phyloP scores from a whole-genome alignment of 1,140 invertebrate genomes.

The Aphaenogaster ashmeadi region DNA sequence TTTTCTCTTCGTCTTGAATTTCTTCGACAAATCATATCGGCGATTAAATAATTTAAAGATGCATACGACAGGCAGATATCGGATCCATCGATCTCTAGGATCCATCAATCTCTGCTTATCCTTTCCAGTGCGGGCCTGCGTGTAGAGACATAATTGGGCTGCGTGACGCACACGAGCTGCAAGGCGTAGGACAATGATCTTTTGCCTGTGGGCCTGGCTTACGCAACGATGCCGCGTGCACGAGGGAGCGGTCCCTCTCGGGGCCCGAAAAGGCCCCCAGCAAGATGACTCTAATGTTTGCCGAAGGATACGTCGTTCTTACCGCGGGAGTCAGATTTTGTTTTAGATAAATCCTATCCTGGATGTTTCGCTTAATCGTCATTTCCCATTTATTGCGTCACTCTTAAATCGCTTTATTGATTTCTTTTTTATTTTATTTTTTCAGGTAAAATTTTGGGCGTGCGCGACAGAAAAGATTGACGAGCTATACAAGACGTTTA shows the following conservation, averaged over 20 bases:
- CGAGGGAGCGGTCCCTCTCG: slow-evolving; percentile 74
- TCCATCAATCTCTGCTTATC: slow-evolving; percentile 48
- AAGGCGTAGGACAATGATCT: slow-evolving; percentile 79
- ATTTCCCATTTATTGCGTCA: background rate
- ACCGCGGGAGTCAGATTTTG: slow-evolving; percentile 63
- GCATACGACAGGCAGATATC: background rate
- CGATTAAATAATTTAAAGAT: slow-evolving; percentile 10
- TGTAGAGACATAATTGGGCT: slow-evolving; percentile 70
- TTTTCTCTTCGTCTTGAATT: background rate
- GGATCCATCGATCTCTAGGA: slow-evolving; percentile 7
- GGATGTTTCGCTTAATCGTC: background rate
- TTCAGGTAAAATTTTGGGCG: background rate
- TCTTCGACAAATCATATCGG: background rate
- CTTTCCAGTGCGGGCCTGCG: slow-evolving; percentile 53
- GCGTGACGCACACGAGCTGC: slow-evolving; percentile 64
- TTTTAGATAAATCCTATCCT: slow-evolving; percentile 36
- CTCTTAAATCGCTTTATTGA: background rate
- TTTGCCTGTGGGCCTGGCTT: slow-evolving; percentile 68
- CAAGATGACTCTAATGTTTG: slow-evolving; percentile 78
- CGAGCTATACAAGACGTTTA: background rate
- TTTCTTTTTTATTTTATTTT: background rate
- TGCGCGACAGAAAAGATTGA: background rate
- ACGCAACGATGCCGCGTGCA: slow-evolving; percentile 52
- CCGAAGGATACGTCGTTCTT: slow-evolving; percentile 63
- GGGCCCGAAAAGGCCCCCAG: slow-evolving; percentile 63